Base-by-base conservation (phyloP, 2,888 invertebrate species). In the Ethmia dodecea region DNA sequence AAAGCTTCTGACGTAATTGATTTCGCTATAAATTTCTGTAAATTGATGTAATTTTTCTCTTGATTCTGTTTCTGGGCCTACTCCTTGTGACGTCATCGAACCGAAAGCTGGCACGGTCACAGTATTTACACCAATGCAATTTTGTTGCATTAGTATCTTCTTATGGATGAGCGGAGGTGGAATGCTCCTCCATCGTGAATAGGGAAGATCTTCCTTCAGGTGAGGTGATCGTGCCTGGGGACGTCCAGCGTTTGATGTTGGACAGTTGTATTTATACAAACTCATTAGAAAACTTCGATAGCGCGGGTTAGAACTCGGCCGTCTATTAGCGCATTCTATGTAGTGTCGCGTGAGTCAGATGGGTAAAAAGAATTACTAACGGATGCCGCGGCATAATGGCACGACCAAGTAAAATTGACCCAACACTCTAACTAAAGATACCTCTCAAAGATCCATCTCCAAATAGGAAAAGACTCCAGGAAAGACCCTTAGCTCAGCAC, bases 31-130 rank as follows among this genome's bases (percentile, higher is more conserved):
- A 42, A 42, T 42, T 34, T 28, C 36, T 24, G 18, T 30, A 34
- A 31, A 42, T 42, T 34, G 39, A 33, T 28, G 39, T 36, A 20
- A 42, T 42, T 34, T 22, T 27, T 37, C 31, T 39, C 33, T 24
- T 31, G 30, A 32, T 35, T 38, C 33, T 14, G 28, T 30, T 14
- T 13, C 13, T 10, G 10, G 2, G 22, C n/a, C 9, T 22, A 8
- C 22, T 4, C 11, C 11, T 10, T 12, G 11, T 11, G 26, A 3
- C 5, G 26, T 18, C 18, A n/a, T n/a, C n/a, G n/a, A n/a, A 5
- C 18, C 5, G 18, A 8, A 8, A 26, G 12, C 26, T 26, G 26
- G 5, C n/a, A n/a, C 3, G 10, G 10, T 3, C 9, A 18, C 18
- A 5, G 24, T n/a, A 6, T 24, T 24, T n/a, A 3, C 24, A 3